Percentiles rank a stretch among this genome's conserved stretches.
phyloP scores from a whole-genome alignment of 2,797 vertebrate species.

The Vespertilio murinus region DNA sequence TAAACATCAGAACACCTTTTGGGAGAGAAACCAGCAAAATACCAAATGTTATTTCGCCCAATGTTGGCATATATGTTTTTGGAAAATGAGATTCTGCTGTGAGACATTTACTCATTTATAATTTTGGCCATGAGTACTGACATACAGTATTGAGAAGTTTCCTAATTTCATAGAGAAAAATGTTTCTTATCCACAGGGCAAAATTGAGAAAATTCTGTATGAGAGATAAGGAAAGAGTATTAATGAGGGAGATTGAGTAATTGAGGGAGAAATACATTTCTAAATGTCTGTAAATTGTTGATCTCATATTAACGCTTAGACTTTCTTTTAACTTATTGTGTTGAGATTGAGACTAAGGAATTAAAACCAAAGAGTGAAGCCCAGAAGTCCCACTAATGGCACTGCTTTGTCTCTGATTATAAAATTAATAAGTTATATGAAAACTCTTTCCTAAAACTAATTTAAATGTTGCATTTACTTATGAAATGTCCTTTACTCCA shows the following conservation, averaged over 20 bases:
- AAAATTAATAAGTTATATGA: conserved; percentile 9
- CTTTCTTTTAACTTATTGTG: not conserved
- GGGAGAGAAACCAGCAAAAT: not conserved
- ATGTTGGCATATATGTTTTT: not conserved
- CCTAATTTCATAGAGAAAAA: conserved; percentile 27
- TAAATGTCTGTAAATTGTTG: not conserved
- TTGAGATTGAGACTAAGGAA: not conserved
- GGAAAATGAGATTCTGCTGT: not conserved
- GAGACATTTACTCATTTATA: not conserved
- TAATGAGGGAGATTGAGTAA: not conserved
- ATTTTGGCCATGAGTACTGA: not conserved
- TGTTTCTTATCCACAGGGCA: not conserved
- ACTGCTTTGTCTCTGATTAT: not conserved
- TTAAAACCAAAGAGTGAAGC: not conserved
- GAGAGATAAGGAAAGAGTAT: not conserved
- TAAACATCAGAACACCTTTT: not conserved
- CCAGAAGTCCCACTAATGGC: not conserved
- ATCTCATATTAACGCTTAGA: not conserved
- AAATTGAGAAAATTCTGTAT: not conserved
- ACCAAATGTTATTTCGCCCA: not conserved
- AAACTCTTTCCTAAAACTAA: conserved; percentile 16
- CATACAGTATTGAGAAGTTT: not conserved
- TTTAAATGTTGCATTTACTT: conserved; percentile 46
- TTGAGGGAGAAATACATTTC: not conserved
- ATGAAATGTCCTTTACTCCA: conserved; percentile 23